Evolutionary conservation across 2,888 invertebrate genomes (phyloP).

Genomic region (Flexamia atlantica): DNA sequence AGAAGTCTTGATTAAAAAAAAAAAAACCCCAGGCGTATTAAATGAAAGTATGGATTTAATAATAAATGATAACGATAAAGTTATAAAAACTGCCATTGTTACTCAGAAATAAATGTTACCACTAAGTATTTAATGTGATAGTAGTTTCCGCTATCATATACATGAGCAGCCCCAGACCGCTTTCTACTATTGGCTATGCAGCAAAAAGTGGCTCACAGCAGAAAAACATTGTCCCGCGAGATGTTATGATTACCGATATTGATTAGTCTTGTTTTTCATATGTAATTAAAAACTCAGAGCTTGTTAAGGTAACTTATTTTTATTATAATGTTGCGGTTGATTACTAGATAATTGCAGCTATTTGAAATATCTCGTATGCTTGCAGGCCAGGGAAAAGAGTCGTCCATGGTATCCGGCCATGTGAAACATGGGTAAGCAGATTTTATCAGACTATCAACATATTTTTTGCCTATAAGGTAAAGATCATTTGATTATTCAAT

Average conservation of each 20-base stretch:
- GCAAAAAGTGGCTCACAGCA: slow-evolving; percentile 3
- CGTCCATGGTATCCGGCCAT: slow-evolving; percentile 72
- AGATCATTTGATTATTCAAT: too few species aligned
- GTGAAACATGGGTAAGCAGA: slow-evolving; percentile 73
- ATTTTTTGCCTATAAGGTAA: too few species aligned
- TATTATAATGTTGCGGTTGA: background rate
- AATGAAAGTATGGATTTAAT: too few species aligned
- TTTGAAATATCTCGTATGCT: slow-evolving; percentile 55
- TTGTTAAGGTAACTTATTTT: background rate
- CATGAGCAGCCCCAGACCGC: background rate
- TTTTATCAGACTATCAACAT: background rate
- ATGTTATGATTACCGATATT: slow-evolving; percentile 52
- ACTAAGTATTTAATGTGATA: too few species aligned
- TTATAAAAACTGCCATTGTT: too few species aligned
- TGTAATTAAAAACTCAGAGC: slow-evolving; percentile 5
- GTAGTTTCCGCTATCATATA: background rate
- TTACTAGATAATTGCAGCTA: background rate
- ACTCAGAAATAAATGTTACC: too few species aligned
- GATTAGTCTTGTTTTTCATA: slow-evolving; percentile 11
- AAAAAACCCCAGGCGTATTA: too few species aligned
- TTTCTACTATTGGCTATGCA: slow-evolving; percentile 6
- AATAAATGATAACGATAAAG: too few species aligned
- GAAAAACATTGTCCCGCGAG: slow-evolving; percentile 29
- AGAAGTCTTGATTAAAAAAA: too few species aligned
- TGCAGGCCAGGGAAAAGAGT: slow-evolving; percentile 74